These are phyloP conservation scores for Seriola dumerili DNA, from an alignment of 2,113 vertebrate genomes.

Conservation along the genomic window DNA sequence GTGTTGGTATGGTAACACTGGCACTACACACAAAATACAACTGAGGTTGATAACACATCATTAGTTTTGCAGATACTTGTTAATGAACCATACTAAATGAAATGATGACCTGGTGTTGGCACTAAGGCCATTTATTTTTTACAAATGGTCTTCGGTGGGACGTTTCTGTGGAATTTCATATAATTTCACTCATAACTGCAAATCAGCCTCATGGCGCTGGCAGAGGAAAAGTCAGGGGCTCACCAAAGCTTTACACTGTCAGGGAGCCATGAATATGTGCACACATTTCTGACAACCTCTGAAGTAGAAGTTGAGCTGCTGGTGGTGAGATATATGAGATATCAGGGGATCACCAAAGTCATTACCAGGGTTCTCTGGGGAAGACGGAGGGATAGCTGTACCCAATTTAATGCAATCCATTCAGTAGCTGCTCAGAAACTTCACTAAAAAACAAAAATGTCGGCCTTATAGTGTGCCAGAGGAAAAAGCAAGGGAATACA, in stretches of 20 bases:
- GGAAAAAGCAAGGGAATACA: background rate
- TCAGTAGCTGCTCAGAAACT: background rate
- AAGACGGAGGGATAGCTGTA: background rate
- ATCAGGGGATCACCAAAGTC: background rate
- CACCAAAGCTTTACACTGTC: background rate
- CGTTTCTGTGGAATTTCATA: too few relatives aligned
- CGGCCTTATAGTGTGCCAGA: background rate
- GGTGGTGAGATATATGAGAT: background rate
- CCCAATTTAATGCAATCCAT: background rate
- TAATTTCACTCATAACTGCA: background rate
- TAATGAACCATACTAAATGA: background rate
- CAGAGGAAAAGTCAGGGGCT: background rate
- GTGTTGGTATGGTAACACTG: background rate
- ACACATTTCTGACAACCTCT: too few relatives aligned
- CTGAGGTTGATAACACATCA: background rate
- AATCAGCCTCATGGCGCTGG: background rate
- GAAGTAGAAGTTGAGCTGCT: background rate
- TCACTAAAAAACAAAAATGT: background rate
- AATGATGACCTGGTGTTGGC: background rate
- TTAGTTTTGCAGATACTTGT: background rate
- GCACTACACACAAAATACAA: background rate
- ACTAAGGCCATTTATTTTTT: background rate
- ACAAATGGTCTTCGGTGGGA: background rate
- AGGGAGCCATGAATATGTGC: background rate
- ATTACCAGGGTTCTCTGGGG: background rate